Percentiles rank a stretch among this genome's conserved stretches.
Evolutionary conservation across 2,888 invertebrate species (phyloP).

Genomic region (Kryphioiulus occultus): DNA sequence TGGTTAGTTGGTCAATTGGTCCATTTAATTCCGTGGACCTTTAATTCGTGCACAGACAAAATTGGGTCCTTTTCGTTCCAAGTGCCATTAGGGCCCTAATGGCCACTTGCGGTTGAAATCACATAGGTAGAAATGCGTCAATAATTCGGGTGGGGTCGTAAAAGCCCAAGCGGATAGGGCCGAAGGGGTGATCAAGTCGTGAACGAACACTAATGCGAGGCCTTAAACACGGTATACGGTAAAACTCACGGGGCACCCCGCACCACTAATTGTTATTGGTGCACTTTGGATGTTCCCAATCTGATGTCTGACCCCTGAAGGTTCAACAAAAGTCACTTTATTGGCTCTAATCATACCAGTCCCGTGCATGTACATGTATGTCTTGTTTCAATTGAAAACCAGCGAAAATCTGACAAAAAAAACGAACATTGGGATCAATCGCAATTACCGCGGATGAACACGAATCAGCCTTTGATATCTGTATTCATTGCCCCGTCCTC

Average conservation of each 20-base stretch:
- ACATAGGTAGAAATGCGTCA: background rate
- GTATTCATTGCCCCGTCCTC: background rate
- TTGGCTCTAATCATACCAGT: too few relatives aligned
- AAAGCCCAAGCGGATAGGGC: background rate
- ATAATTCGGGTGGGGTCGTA: background rate
- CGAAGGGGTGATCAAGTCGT: background rate
- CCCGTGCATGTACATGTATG: too few relatives aligned
- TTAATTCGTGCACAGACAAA: background rate
- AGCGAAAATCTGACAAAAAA: background rate
- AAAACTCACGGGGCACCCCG: background rate
- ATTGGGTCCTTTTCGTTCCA: background rate
- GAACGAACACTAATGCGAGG: background rate
- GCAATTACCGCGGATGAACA: background rate
- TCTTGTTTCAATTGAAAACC: too few relatives aligned
- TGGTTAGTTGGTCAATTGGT: background rate
- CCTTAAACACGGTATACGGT: too few relatives aligned
- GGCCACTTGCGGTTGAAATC: too few relatives aligned
- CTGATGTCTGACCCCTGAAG: too few relatives aligned
- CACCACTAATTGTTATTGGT: background rate
- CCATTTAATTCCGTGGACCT: background rate
- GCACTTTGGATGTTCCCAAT: background rate
- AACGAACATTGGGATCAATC: background rate
- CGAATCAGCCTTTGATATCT: background rate
- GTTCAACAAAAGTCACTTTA: too few relatives aligned
- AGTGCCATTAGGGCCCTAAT: too few relatives aligned